Percentiles rank a stretch among this genome's conserved stretches.
Evolutionary conservation across 2,888 invertebrate genomes (phyloP).

Genomic region (Limenitis camilla): DNA sequence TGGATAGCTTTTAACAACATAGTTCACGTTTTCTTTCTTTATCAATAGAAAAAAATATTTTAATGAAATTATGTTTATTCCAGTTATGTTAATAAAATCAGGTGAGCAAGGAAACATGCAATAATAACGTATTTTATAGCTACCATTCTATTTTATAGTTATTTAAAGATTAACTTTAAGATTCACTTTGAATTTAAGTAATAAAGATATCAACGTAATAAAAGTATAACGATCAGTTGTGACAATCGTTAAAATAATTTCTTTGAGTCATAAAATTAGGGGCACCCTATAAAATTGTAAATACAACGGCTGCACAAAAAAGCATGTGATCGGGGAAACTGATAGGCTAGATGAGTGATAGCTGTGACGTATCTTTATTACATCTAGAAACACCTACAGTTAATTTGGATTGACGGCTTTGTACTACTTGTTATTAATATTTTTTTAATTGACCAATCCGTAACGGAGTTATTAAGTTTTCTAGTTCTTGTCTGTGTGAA

Average conservation of each 20-base stretch:
- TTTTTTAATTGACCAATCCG: constrained; percentile 1
- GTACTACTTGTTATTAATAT: constrained; percentile 7
- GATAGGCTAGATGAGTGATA: constrained; percentile 26
- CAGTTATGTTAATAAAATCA: too few species aligned
- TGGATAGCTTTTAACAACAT: too few species aligned
- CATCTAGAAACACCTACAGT: constrained; percentile 22
- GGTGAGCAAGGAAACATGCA: too few species aligned
- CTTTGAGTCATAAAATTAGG: constrained; percentile 17
- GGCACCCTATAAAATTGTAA: constrained; percentile 21
- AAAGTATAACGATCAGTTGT: constrained; percentile 16
- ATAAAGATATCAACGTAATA: constrained; percentile 13
- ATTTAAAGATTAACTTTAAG: neutral
- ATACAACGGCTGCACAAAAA: constrained; percentile 22
- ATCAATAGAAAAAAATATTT: too few species aligned
- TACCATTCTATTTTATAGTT: too few species aligned
- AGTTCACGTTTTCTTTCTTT: too few species aligned
- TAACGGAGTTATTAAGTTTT: constrained; percentile 1
- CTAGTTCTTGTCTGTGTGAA: neutral
- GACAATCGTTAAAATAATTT: constrained; percentile 20
- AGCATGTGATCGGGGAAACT: constrained; percentile 23
- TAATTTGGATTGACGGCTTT: constrained; percentile 21
- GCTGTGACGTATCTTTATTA: constrained; percentile 25
- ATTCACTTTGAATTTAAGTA: constrained; percentile 9
- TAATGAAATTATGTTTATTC: too few species aligned
- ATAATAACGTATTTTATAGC: too few species aligned